phyloP scores from a whole-genome alignment of 64 coral and sea anemone genomes.

The Anthopleura sola region DNA sequence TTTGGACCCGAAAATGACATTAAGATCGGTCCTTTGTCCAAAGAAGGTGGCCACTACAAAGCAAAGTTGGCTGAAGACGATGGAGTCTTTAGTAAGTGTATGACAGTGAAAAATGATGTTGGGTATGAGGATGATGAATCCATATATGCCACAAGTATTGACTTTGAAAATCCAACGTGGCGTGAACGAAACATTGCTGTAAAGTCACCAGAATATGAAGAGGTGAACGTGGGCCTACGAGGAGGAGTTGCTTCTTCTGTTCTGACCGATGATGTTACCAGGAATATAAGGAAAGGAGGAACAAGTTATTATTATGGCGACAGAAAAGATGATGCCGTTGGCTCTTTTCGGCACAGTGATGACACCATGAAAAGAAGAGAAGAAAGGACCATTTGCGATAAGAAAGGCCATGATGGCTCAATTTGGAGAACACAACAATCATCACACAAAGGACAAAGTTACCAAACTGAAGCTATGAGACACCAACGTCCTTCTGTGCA shows the following conservation, averaged over 20 bases:
- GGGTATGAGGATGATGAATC: background rate
- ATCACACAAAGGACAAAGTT: background rate
- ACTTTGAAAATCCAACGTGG: background rate
- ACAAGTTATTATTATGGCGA: no score
- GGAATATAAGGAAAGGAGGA: no score
- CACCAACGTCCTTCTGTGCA: background rate
- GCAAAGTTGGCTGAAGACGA: background rate
- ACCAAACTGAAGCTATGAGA: background rate
- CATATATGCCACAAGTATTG: conserved; percentile 1
- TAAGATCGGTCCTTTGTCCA: background rate
- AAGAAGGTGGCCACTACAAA: background rate
- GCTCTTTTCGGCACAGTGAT: background rate
- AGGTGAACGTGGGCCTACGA: background rate
- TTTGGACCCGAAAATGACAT: background rate
- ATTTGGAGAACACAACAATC: background rate
- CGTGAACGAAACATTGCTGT: background rate
- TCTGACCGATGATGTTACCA: no score
- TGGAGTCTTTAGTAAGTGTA: background rate
- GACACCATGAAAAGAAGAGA: background rate
- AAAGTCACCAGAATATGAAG: background rate
- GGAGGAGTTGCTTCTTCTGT: no score
- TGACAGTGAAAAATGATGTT: background rate
- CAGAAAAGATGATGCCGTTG: background rate
- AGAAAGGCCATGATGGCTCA: background rate
- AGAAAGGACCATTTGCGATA: background rate